Evolutionary conservation across 2,888 invertebrate genomes (phyloP), one percentile per base, ranked within the genome.

Genomic region (Drosophila kambysellisi): DNA sequence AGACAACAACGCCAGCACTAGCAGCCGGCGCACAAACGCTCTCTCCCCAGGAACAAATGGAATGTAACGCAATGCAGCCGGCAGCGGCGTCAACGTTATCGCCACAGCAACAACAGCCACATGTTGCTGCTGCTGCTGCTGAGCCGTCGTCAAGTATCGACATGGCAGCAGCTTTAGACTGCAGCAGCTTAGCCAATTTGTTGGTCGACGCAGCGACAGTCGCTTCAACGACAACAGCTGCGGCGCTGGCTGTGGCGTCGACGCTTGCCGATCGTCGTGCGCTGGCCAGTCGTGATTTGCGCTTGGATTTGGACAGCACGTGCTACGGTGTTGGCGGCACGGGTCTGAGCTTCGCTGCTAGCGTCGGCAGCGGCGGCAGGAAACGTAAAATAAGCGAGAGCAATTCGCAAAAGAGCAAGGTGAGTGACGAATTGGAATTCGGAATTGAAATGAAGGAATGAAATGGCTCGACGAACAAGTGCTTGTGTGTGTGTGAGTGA

Each of bases 381-480:
- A 93, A 93, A 74, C 90, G 93, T 52, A 92, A 92, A 88, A 88
- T 91, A 68, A 93, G 93, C 79, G 93, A 93, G 89, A 93, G 92
- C 81, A 92, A 91, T 79, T 92, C 92, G 48, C 91, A 90, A 66
- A 93, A 93, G 81, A 91, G 89, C 78, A 93, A 93, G 91, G 93
- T 93, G 79, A 88, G 88, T 72, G 11, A n/a, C 30, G 25, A 37
- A 61, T 33, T 63, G 72, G 73, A 60, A 80, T 57, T 50, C 59
- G 72, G 73, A 62, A 80, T 61, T 54, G 70, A 70, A 82, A 70
- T 43, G 35, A 60, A 43, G 59, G 61, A 63, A 67, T 37, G 64
- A 59, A 48, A 15, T 57, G 46, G 60, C 43, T 52, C 29, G 60
- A n/a, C 15, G 15, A 54, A 54, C 39, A 20, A 54, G 56, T 53